A percentile compares a stretch with the other conserved stretches of the same genome.
These are phyloP conservation scores for Nemapogon koenigi DNA, from an alignment of 2,888 invertebrate species.

Conservation along the genomic window DNA sequence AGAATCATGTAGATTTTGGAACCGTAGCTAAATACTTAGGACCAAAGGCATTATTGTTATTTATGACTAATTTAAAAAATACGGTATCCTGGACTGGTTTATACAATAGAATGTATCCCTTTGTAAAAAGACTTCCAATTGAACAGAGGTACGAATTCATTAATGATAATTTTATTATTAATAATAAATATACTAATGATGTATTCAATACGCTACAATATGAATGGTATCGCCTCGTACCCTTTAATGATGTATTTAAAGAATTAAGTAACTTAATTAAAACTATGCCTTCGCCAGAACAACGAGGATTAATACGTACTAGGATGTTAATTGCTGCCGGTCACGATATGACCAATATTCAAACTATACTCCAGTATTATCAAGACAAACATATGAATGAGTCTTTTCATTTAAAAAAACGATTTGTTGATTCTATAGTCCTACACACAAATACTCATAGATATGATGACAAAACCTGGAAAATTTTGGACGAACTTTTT, in stretches of 20 bases:
- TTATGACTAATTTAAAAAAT: slow-evolving; percentile 22
- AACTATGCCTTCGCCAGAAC: slow-evolving; percentile 28
- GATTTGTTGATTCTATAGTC: slow-evolving; percentile 27
- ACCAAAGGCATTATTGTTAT: slow-evolving; percentile 27
- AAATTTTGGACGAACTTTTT: slow-evolving; percentile 29
- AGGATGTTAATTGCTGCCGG: slow-evolving; percentile 26
- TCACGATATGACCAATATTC: slow-evolving; percentile 23
- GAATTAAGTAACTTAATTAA: slow-evolving; percentile 33
- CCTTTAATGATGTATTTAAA: slow-evolving; percentile 31
- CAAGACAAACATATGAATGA: slow-evolving; percentile 31
- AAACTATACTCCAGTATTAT: slow-evolving; percentile 28
- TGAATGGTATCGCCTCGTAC: slow-evolving; percentile 34
- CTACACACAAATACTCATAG: slow-evolving; percentile 21
- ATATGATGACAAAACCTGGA: slow-evolving; percentile 33
- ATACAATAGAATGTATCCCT: slow-evolving; percentile 25
- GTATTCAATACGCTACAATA: slow-evolving; percentile 14
- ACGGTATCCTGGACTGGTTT: too few species aligned
- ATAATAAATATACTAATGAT: slow-evolving; percentile 13
- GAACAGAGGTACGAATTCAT: slow-evolving; percentile 32
- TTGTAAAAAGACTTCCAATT: slow-evolving; percentile 29
- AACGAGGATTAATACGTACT: slow-evolving; percentile 26
- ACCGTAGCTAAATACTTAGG: slow-evolving; percentile 35
- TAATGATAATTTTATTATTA: slow-evolving; percentile 30
- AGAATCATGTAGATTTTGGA: slow-evolving; percentile 23
- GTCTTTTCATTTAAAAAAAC: slow-evolving; percentile 20